Evolutionary conservation across 2,113 vertebrate genomes (phyloP), one percentile per base, ranked within the genome.

Genomic region (Cryptomyrus ogoouensis): DNA sequence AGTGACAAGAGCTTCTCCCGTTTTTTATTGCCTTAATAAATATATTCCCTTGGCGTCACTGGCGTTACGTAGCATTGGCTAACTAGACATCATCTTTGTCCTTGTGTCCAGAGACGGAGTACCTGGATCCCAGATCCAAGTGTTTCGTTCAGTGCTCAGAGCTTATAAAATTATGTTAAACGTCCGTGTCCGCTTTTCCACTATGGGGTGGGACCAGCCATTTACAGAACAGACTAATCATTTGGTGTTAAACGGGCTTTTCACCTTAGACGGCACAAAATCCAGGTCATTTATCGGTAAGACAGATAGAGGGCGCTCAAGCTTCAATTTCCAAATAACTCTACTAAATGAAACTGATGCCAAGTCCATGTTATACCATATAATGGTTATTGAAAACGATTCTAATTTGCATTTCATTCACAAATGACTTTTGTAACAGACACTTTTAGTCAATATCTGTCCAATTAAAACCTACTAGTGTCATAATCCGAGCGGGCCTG

Each of bases 151-250:
- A 49, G 92, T 95, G 95, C 96, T 97, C 94, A 94, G 94, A 95
- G 94, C 94, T 95, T 95, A 94, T 96, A 95, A 96, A 97, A 96
- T 94, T 93, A 95, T 96, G 95, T 92, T 96, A 97, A 97, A 97
- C 97, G 96, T 97, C 96, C 94, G 96, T 97, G 96, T 96, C 96
- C 96, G 89, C 94, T 94, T 94, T 93, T 94, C 95, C 85, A 39
- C 70, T 94, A 96, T 96, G 95, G 95, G 95, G 94, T 94, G 95
- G 95, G 97, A 96, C 96, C 96, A 96, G 97, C 96, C 96, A 93
- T 94, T 95, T 92, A 94, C 95, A 96, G 96, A 96, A 96, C 95
- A 96, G 95, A 95, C 96, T 95, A 96, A 44, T 17, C 15, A 42
- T 35, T 70, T 19, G 52, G 44, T n/a, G 27, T 52, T 31, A 66